phyloP scores from a whole-genome alignment of 2,113 vertebrate genomes.

The Neodon shergylaensis region DNA sequence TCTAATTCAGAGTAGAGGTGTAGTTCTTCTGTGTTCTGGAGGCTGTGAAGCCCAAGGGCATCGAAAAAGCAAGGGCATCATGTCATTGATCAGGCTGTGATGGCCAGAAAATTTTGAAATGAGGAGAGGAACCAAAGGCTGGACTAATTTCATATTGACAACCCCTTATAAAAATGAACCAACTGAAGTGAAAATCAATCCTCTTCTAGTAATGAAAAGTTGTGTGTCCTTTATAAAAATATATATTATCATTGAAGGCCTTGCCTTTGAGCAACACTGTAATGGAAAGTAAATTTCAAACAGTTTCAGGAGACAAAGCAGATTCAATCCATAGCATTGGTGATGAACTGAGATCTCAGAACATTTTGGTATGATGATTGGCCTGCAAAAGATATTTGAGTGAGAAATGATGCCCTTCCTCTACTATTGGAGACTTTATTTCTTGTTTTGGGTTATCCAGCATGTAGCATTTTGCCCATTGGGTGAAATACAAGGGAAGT shows the following conservation, averaged over 20 bases:
- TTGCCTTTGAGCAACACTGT: fast-evolving
- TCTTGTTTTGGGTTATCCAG: neutral
- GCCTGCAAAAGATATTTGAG: neutral
- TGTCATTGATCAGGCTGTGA: neutral
- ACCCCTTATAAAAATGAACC: fast-evolving
- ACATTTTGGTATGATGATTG: neutral
- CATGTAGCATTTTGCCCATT: neutral
- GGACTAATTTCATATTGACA: neutral
- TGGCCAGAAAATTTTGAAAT: too few relatives aligned
- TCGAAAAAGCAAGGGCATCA: fast-evolving
- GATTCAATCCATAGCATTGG: neutral
- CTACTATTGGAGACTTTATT: neutral
- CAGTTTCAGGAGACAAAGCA: neutral
- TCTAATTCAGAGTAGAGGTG: neutral
- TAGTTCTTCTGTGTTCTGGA: neutral
- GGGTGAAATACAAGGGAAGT: neutral
- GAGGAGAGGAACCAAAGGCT: fast-evolving
- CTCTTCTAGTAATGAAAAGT: neutral
- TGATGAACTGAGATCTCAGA: neutral
- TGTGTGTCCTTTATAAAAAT: neutral
- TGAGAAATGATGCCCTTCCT: neutral
- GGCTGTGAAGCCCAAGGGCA: neutral
- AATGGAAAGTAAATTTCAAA: neutral
- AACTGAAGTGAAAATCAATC: neutral
- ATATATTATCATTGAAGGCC: neutral